These are phyloP conservation scores for Thalassophryne amazonica DNA, from an alignment of 2,797 vertebrate genomes.

Conservation along the genomic window DNA sequence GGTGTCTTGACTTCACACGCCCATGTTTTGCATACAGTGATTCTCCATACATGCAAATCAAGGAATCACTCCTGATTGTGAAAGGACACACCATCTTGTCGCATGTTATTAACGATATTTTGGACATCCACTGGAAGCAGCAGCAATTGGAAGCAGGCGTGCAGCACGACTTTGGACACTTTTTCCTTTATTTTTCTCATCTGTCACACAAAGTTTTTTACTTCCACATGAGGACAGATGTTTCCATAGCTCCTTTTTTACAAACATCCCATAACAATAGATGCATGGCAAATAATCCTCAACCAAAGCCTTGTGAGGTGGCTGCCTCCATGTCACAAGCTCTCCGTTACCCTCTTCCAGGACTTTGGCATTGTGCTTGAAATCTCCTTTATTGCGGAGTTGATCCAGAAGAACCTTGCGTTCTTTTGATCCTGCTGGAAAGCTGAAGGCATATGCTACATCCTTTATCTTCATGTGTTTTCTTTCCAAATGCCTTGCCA, in stretches of 20 bases:
- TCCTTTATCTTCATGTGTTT: not conserved
- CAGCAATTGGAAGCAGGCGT: not conserved
- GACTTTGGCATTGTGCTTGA: conserved; percentile 18
- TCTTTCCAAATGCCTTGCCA: conserved; percentile 1
- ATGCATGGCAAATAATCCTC: conserved; percentile 17
- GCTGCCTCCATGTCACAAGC: conserved; percentile 12
- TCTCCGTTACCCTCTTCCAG: conserved; percentile 21
- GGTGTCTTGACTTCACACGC: not conserved
- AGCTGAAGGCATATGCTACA: conserved; percentile 7
- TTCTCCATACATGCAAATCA: conserved; percentile 5
- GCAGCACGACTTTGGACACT: not conserved
- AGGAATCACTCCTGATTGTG: not conserved
- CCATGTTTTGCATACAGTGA: not conserved
- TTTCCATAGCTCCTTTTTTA: conserved; percentile 6
- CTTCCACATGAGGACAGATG: conserved; percentile 15
- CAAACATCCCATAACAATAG: conserved; percentile 21
- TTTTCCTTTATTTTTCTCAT: not conserved
- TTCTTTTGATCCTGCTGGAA: conserved; percentile 7
- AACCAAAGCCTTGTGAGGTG: not conserved
- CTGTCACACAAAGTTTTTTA: not conserved
- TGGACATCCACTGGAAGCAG: not conserved
- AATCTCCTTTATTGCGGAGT: conserved; percentile 24
- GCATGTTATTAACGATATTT: not conserved
- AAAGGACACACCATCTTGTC: conserved; percentile 7
- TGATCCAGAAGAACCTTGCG: conserved; percentile 6